These are phyloP conservation scores for Halisarca cf. caerulea DNA, from an alignment of 37 sponge, comb jelly and placozoan genomes.

Conservation along the genomic window DNA sequence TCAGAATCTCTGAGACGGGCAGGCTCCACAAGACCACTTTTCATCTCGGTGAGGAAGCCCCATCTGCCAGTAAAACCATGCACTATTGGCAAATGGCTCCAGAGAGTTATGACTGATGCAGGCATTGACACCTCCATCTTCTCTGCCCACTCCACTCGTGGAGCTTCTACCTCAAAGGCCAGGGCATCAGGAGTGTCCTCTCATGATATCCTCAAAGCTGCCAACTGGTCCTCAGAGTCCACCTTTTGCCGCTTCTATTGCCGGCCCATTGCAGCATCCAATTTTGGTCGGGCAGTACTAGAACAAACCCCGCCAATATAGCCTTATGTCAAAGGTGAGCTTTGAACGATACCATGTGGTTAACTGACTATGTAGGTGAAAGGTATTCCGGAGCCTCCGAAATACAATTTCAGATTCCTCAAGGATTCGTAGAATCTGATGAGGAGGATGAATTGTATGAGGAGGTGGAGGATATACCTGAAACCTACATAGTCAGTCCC, in stretches of 20 bases:
- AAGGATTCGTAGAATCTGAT: no score
- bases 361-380: no score
- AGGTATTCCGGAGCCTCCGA: no score
- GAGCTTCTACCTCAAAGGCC: slow-evolving; percentile 27
- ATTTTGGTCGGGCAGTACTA: no score
- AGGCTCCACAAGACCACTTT: neutral
- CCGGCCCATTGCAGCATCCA: no score
- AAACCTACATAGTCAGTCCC: no score
- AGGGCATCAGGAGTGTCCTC: slow-evolving; percentile 26
- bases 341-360: no score
- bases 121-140: neutral
- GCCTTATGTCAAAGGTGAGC: no score
- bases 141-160: slow-evolving; percentile 27
- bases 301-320: no score
- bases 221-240: neutral
- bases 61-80: neutral
- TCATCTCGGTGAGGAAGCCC: neutral
- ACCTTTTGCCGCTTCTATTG: neutral
- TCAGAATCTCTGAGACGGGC: neutral
- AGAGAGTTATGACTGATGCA: neutral
- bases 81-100: neutral
- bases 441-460: no score
- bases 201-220: neutral
- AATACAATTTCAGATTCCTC: no score
- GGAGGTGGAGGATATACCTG: no score